A percentile compares a stretch with the other conserved stretches of the same genome.
Conservation (phyloP, 30 jellyfish, hydroid and myxozoan genomes). For the Clytia hemisphaerica region DNA sequence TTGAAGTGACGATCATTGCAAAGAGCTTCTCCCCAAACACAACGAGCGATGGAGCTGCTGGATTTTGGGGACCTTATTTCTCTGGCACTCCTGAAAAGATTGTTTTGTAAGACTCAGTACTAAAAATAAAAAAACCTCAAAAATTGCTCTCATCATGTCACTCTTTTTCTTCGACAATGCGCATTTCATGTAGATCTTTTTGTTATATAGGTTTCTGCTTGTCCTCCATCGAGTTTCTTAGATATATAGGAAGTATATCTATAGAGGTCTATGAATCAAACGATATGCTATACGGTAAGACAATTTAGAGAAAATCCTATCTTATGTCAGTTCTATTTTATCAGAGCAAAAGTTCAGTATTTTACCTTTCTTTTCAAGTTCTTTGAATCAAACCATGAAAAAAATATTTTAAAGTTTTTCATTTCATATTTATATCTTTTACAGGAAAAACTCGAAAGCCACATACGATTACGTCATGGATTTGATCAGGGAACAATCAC, state of each 20-base stretch:
- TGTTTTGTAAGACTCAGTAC: slow-evolving; percentile 40
- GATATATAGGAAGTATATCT: no score
- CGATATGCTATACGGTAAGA: no score
- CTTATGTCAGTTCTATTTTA: not conserved
- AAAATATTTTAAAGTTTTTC: not conserved
- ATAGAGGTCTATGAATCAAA: no score
- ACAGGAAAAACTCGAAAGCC: slow-evolving; percentile 54
- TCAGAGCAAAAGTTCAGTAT: not conserved
- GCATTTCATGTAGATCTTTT: not conserved
- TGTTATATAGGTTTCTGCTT: not conserved
- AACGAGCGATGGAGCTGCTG: slow-evolving; percentile 90
- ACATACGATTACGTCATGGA: slow-evolving; percentile 51
- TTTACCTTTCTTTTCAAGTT: not conserved
- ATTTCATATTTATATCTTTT: not conserved
- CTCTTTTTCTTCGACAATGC: not conserved
- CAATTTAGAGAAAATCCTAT: no score
- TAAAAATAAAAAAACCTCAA: not conserved
- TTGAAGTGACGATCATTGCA: slow-evolving; percentile 60
- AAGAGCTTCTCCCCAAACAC: slow-evolving; percentile 59
- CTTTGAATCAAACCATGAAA: not conserved
- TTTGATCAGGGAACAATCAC: not conserved
- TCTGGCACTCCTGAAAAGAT: slow-evolving; percentile 62
- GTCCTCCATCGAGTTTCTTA: not conserved
- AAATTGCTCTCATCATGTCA: no score
- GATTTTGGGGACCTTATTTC: slow-evolving; percentile 69